Conservation (phyloP, 2,113 vertebrate genomes). For the Pygoscelis antarcticus region DNA sequence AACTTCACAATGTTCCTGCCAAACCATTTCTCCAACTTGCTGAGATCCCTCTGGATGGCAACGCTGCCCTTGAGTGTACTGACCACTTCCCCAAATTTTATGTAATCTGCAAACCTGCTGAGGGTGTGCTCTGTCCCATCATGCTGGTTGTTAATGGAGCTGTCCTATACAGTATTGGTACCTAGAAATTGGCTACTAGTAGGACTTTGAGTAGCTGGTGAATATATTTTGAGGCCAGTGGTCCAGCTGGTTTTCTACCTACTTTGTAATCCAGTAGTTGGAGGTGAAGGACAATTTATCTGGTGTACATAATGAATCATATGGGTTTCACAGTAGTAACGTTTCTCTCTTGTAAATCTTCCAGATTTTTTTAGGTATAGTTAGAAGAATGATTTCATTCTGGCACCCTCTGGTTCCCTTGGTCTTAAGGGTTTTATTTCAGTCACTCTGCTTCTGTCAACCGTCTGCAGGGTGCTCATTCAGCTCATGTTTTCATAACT, state of each 20-base stretch:
- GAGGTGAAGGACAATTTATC: background rate
- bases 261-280: background rate
- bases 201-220: background rate
- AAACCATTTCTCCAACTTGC: background rate
- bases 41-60: background rate
- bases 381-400: background rate
- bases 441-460: background rate
- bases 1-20: background rate
- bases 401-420: background rate
- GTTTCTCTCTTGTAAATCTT: background rate
- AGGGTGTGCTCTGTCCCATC: background rate
- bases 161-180: background rate
- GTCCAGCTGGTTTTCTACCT: background rate
- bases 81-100: background rate
- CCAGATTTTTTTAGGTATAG: background rate
- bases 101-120: background rate
- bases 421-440: background rate
- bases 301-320: background rate
- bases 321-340: background rate
- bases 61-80: fast-evolving
- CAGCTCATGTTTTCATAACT: background rate
- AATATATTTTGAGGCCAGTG: background rate
- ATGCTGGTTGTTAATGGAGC: background rate
- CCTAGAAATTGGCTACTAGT: background rate
- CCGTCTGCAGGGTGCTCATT: background rate